These are phyloP conservation scores for Garra rufa DNA, from an alignment of 2,113 vertebrate species.

Conservation along the genomic window DNA sequence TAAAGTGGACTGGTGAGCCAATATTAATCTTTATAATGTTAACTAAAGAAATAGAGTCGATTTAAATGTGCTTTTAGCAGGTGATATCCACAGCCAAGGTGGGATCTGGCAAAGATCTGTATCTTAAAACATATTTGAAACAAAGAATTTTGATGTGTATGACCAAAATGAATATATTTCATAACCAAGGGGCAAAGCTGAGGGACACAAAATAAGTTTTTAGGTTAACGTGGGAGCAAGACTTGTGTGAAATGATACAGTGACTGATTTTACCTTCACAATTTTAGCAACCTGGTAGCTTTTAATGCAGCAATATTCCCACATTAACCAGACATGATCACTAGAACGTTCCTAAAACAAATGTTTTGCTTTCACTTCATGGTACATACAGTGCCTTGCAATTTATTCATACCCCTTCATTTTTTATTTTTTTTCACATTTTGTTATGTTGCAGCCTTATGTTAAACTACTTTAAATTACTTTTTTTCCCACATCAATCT, in stretches of 20 bases:
- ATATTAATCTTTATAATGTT: background rate
- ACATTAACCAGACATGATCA: background rate
- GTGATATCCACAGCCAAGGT: background rate
- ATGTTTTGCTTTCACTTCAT: too few relatives aligned
- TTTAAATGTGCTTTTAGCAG: background rate
- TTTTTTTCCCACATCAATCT: too few relatives aligned
- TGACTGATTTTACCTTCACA: background rate
- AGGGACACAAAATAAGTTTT: background rate
- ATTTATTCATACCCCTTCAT: too few relatives aligned
- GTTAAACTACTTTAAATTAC: too few relatives aligned
- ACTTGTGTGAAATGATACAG: background rate
- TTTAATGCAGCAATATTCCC: background rate
- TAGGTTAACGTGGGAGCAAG: background rate
- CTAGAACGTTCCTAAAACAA: background rate
- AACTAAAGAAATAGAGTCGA: background rate
- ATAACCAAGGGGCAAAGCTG: background rate
- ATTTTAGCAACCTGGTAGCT: background rate
- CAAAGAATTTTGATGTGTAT: background rate
- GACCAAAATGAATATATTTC: background rate
- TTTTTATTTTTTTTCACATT: too few relatives aligned
- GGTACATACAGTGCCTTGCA: too few relatives aligned
- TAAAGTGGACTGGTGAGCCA: background rate
- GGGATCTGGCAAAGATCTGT: background rate
- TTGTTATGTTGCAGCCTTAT: too few relatives aligned
- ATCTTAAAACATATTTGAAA: background rate